phyloP scores from a whole-genome alignment of 2,888 invertebrate species.

The Resseliella maxima region DNA sequence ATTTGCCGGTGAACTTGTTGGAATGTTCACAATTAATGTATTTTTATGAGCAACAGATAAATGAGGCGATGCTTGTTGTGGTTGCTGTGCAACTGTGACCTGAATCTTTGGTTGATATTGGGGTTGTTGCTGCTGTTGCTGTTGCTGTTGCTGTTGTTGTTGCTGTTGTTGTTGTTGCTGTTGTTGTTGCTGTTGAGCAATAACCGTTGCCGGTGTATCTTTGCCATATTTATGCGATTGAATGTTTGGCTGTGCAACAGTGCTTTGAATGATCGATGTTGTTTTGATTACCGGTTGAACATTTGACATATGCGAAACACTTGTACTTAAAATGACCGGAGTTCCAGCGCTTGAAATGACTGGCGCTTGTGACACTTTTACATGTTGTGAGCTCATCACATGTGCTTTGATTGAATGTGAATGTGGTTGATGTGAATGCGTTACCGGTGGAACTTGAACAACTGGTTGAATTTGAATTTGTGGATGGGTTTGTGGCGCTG shows the following conservation, averaged over 20 bases:
- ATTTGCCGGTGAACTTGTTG: conserved; percentile 60
- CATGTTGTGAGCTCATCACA: conserved; percentile 70
- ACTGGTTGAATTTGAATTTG: conserved; percentile 59
- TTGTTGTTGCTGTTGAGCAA: conserved; percentile 57
- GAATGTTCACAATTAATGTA: conserved; percentile 64
- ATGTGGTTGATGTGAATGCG: conserved; percentile 61
- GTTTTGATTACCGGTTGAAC: conserved; percentile 44
- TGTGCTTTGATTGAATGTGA: conserved; percentile 74
- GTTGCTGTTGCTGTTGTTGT: conserved; percentile 18
- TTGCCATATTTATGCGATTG: conserved; percentile 41
- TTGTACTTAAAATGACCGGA: conserved; percentile 1
- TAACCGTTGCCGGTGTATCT: background rate
- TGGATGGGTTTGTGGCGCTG: background rate
- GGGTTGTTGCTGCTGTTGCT: background rate
- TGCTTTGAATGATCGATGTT: conserved; percentile 57
- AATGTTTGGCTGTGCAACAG: conserved; percentile 44
- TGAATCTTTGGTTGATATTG: conserved; percentile 28
- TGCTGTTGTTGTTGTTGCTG: conserved; percentile 59
- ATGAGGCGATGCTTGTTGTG: conserved; percentile 59
- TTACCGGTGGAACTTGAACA: conserved; percentile 62
- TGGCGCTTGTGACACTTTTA: conserved; percentile 49
- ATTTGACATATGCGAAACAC: background rate
- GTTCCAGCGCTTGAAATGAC: conserved; percentile 16
- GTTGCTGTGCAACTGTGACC: conserved; percentile 55
- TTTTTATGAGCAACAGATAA: conserved; percentile 57